These are phyloP conservation scores for Carassius carassius DNA, from an alignment of 2,113 vertebrate species.

Conservation along the genomic window DNA sequence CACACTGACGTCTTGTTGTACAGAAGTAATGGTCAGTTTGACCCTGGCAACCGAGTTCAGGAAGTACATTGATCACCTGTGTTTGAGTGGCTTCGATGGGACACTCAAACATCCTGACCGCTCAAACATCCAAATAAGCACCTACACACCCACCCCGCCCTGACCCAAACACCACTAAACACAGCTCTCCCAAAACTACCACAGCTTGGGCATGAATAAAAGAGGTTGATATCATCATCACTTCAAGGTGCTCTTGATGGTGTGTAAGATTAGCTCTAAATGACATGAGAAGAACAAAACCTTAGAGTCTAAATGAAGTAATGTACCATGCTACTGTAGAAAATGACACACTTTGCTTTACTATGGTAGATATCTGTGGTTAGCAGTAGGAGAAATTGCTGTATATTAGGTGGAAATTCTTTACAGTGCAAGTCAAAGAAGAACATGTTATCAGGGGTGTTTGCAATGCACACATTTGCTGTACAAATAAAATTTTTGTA, in stretches of 20 bases:
- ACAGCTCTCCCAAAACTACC: slow-evolving; percentile 22
- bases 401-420: background rate
- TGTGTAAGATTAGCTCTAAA: background rate
- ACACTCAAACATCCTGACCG: slow-evolving; percentile 48
- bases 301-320: background rate
- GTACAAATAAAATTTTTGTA: too few relatives aligned
- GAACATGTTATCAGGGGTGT: background rate
- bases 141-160: slow-evolving; percentile 36
- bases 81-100: slow-evolving; percentile 38
- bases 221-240: slow-evolving; percentile 8
- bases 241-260: background rate
- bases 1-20: background rate
- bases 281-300: background rate
- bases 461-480: too few relatives aligned
- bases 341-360: background rate
- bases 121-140: slow-evolving; percentile 35
- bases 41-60: background rate
- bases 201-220: slow-evolving; percentile 10
- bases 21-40: background rate
- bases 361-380: background rate
- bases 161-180: slow-evolving; percentile 39
- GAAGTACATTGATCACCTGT: slow-evolving; percentile 42
- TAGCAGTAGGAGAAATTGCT: background rate
- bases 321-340: background rate
- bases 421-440: background rate